Base-by-base conservation (phyloP, 2,797 vertebrate species). In the Prionace glauca region DNA sequence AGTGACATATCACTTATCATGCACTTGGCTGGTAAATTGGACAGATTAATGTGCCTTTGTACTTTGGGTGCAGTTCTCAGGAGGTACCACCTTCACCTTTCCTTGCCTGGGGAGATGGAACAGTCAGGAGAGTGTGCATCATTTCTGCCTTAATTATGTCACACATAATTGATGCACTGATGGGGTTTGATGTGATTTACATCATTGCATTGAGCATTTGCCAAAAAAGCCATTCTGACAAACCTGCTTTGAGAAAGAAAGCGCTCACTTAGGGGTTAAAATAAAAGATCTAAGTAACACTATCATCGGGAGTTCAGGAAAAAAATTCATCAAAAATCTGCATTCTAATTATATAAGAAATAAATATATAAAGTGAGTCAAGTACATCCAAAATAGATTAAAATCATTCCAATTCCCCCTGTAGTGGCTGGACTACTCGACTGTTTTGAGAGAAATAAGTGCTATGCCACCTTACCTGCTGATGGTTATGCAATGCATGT, bases 21-120 rank as follows among this genome's bases (percentile, higher is more conserved):
- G 26, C 24, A 50, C 45, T 71, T 94, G 67, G 26, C 45, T 94
- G 69, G 45, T 94, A 36, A 94, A 72, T 94, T 94, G 22, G 41
- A 16, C 67, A 71, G 67, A 94, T 50, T 94, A 94, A 94, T 18
- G 67, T 71, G 93, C 41, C 24, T 56, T 24, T 1, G 11, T 20
- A 18, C 69, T 14, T 50, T 74, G 67, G 41, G 65, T 56, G 67
- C 24, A 69, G 36, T 14, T 94, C 36, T 94, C 69, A 16, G 22
- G 69, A 50, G 93, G 26, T 36, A 29, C 10, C 93, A 94, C 45
- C 93, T 50, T 32, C 67, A 94, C 93, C 93, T 94, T 94, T 74
- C 45, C 16, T 72, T 94, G 65, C 67, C 71, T 50, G 67, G 14
- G 69, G 69, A 56, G 69, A 18, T 29, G 26, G 69, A 50, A 50